Evolutionary conservation across 2,113 vertebrate genomes (phyloP).

Genomic region (Nothocercus julius): DNA sequence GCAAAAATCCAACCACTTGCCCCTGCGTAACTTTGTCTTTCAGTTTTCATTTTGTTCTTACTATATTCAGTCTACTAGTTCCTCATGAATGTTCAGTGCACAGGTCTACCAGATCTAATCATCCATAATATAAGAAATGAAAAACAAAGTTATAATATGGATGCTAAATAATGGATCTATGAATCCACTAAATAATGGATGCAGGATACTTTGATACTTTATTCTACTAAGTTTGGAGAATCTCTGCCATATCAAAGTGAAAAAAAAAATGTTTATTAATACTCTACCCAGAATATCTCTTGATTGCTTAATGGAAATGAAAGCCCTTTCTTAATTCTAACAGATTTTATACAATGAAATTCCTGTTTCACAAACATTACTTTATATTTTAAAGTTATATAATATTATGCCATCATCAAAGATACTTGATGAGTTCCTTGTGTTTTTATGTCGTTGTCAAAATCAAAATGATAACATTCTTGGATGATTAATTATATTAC

Average conservation of each 20-base stretch:
- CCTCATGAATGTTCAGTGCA: background rate
- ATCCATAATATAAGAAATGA: background rate
- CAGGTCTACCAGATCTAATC: background rate
- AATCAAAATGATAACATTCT: background rate
- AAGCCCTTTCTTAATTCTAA: constrained; percentile 34
- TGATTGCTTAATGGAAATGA: constrained; percentile 1
- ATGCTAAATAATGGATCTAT: too few relatives aligned
- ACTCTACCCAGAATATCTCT: background rate
- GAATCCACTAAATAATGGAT: background rate
- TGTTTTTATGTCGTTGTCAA: constrained; percentile 26
- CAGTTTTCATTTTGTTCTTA: background rate
- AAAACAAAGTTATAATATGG: background rate
- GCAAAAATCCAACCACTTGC: background rate
- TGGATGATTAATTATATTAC: constrained; percentile 4
- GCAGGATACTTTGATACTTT: background rate
- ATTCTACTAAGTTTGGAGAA: background rate
- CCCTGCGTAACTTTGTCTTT: background rate
- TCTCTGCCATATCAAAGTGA: background rate
- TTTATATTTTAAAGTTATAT: constrained; percentile 23
- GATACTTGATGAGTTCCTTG: constrained; percentile 43
- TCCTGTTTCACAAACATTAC: background rate
- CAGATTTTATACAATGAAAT: constrained; percentile 11
- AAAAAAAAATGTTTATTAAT: background rate
- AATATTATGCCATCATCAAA: constrained; percentile 45
- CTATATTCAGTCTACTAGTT: background rate